Evolutionary conservation across 2,888 invertebrate genomes (phyloP), one percentile per base, ranked within the genome.

Genomic region (Eristalis pertinax): DNA sequence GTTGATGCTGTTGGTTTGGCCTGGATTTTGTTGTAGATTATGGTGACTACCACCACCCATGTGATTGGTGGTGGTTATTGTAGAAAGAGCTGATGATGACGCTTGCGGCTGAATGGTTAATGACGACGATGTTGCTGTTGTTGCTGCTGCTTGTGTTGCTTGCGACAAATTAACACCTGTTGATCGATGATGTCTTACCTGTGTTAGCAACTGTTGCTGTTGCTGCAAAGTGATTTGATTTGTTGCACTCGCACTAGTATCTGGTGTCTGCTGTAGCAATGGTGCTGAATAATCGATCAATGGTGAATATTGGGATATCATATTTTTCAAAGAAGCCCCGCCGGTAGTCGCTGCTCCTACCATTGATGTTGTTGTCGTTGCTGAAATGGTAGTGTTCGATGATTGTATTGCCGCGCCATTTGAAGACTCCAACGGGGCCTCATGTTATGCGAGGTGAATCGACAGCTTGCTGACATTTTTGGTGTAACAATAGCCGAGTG

Each of bases 371-470:
- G 79, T 84, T 86, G 85, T 89, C 90, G 89, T 56, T 85, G 89
- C 77, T 89, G 79, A 85, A 85, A 90, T 73, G 89, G 90, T 81
- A 72, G 70, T 72, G 29, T 77, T 56, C 4, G 50, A 73, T 93
- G 93, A 77, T 78, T 89, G 91, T 92, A 94, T 94, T 94, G 82
- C 92, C 84, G 89, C 88, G 91, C 94, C 93, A 80, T 89, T 90
- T 91, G 93, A 93, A 92, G 93, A 92, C 93, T 95, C 95, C 95
- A 95, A 94, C 95, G 95, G 94, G 95, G 95, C 96, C 95, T 95
- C 94, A 95, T 96, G 97, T 97, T 97, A 97, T 96, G 97, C 97
- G 96, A 96, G 96, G 95, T 96, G 95, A 94, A 96, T 96, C 93
- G 94, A 94, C 89, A 96, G 94, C 93, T 95, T 95, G 92, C 94